Percentiles rank a stretch among this genome's conserved stretches.
These are phyloP conservation scores for Polydrusus pterygomalis DNA, from an alignment of 2,888 invertebrate genomes.

Conservation along the genomic window DNA sequence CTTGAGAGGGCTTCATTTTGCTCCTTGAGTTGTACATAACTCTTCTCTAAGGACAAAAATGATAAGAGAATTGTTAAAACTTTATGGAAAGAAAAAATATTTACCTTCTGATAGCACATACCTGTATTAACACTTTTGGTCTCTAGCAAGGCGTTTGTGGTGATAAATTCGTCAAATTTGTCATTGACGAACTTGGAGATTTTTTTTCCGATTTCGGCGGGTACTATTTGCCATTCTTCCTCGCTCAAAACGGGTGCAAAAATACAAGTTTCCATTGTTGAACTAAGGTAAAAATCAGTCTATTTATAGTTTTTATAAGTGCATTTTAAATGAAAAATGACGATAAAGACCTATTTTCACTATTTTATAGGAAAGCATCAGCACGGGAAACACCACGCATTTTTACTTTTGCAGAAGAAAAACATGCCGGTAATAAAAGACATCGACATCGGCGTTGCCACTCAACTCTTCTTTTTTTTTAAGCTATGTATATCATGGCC, in stretches of 20 bases:
- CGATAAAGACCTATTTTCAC: constrained; percentile 18
- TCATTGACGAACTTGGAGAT: constrained; percentile 77
- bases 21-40: constrained; percentile 74
- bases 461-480: no score
- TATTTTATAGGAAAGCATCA: constrained; percentile 37
- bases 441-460: constrained; percentile 48
- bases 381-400: constrained; percentile 38
- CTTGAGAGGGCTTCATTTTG: constrained; percentile 76
- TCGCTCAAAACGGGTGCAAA: constrained; percentile 71
- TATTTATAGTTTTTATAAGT: constrained; percentile 13
- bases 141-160: constrained; percentile 84
- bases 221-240: constrained; percentile 76
- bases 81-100: neutral
- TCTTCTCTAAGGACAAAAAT: constrained; percentile 73
- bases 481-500: no score
- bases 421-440: constrained; percentile 46
- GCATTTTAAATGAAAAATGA: constrained; percentile 30
- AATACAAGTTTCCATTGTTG: constrained; percentile 66
- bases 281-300: constrained; percentile 2
- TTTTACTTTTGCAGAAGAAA: constrained; percentile 37
- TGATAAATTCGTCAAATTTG: constrained; percentile 82
- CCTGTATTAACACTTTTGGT: constrained; percentile 79
- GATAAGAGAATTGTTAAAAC: neutral
- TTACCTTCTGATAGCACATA: constrained; percentile 66
- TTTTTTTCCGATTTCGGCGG: constrained; percentile 76